Percentiles rank a stretch among this genome's conserved stretches.
phyloP scores from a whole-genome alignment of 2,797 vertebrate genomes.

The Coreius guichenoti region DNA sequence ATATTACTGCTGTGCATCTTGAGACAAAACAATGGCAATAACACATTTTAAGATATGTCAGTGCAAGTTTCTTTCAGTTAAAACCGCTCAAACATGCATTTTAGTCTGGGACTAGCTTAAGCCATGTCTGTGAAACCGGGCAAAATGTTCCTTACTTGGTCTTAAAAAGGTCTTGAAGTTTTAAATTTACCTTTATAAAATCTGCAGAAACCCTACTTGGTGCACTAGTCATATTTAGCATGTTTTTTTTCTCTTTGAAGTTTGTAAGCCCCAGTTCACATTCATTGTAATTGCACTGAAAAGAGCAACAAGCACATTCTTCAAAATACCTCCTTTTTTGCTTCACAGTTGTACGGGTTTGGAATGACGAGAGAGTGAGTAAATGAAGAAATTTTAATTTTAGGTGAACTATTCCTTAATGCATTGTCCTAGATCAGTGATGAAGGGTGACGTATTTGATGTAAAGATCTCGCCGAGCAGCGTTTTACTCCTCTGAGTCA shows the following conservation, averaged over 20 bases:
- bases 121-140: too few relatives aligned
- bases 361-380: neutral
- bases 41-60: too few relatives aligned
- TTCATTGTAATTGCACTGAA: neutral
- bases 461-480: slow-evolving; percentile 20
- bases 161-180: neutral
- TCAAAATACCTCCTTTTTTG: neutral
- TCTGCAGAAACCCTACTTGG: neutral
- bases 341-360: neutral
- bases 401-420: neutral
- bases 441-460: slow-evolving; percentile 38
- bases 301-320: neutral
- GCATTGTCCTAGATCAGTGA: neutral
- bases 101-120: too few relatives aligned
- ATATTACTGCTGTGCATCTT: too few relatives aligned
- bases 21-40: too few relatives aligned
- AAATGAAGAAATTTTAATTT: neutral
- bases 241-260: neutral
- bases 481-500: slow-evolving; percentile 46
- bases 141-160: neutral
- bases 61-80: too few relatives aligned
- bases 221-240: neutral
- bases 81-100: too few relatives aligned
- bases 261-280: neutral
- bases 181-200: neutral